Evolutionary conservation across 2,797 vertebrate genomes (phyloP), one percentile per base, ranked within the genome.

Genomic region (Enteromius unitaeniatus): DNA sequence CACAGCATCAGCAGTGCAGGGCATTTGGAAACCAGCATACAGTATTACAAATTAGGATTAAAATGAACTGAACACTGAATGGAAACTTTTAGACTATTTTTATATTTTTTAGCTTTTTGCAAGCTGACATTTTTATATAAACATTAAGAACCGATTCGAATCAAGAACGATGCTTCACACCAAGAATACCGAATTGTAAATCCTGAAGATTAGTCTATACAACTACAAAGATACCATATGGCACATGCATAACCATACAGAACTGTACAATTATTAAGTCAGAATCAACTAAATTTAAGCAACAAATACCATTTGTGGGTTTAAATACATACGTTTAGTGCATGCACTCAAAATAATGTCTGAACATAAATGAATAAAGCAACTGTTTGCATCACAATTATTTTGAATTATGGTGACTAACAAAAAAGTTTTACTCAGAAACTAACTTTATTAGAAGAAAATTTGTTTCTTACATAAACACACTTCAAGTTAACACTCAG

Each of bases 1-100:
- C 73, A 51, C 58, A 2, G 79, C 79, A 84, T 53, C 40, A 72
- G 42, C 75, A 65, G 72, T 47, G n/a, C n/a, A 15, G 3, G 28
- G 64, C 14, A 1, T 37, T 58, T 53, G 28, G 23, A 28, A 40
- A 21, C 8, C 10, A 34, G n/a, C 19, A 19, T 28, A 49, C 28
- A 6, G 5, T 55, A 13, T 55, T 42, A 21, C 42, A 84, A 11
- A 75, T 62, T 26, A 40, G 26, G 28, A 45, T n/a, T 53, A 31
- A n/a, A 58, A 76, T 9, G 1, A 26, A 49, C 42, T 74, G 28
- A 3, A 64, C 40, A 74, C 40, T 62, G 40, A 72, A 68, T 55
- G 64, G 14, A 40, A 51, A 53, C 64, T 55, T 47, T 45, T 17
- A 47, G 2, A 37, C 34, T 37, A 37, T 3, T 31, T 31, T 31